Base-by-base conservation (phyloP, 1,140 invertebrate genomes). In the Diabrotica undecimpunctata region DNA sequence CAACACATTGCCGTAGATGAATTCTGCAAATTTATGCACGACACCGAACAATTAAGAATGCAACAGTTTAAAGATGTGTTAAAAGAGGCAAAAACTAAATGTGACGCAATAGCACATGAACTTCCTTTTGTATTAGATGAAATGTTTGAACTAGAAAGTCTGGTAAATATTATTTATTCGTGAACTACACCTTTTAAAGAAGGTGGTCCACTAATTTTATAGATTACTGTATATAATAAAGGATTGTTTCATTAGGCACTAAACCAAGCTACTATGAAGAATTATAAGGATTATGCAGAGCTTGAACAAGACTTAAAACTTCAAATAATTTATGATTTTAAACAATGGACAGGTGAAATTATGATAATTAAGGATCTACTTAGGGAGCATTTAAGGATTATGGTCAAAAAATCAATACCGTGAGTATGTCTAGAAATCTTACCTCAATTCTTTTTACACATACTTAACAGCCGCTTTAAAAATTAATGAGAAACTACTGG, bases 241-340 rank as follows among this genome's bases (percentile, higher is more conserved):
- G 25, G 4, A 25, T 25, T 25, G 1, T 25, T 25, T 25, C 25
- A 25, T 25, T 25, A 66, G 65, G 35, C 46, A 13, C 53, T 66
- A 7, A 66, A 66, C 37, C 14, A 66, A 46, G 38, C 62, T 11
- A 62, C 65, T 39, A 56, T 66, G 2, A 66, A 50, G 13, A 66
- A 66, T 54, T 62, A 66, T 46, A 54, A 62, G 11, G 50, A 13
- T 39, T 66, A 62, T 36, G 59, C 51, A 11, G 65, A 66, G 35
- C 11, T 66, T n/a, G 11, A 62, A 58, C 12, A 13, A 10, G 54
- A 66, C 7, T 35, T 66, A 14, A 66, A 66, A 54, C 37, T 66
- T 9, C 60, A 62, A 53, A 54, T 66, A 14, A 14, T 52, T 25
- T 50, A 62, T 10, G 60, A 66, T 52, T 56, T 62, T 54, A 51